phyloP scores from a whole-genome alignment of 2,113 vertebrate genomes.

The Tetrax tetrax region DNA sequence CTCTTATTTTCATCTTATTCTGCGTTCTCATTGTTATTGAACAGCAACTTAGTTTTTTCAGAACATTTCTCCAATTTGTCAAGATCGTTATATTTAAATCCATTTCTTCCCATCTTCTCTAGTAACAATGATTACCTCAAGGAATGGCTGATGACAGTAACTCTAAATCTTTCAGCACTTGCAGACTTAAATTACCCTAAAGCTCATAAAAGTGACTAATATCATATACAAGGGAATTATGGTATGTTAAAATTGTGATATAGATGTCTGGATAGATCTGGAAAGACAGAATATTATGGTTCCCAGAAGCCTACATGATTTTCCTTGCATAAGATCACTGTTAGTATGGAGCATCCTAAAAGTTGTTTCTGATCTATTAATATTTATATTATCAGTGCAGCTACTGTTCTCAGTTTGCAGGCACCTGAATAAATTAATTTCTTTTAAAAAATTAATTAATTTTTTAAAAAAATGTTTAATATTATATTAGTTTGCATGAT shows the following conservation, averaged over 20 bases:
- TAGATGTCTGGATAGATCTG: background rate
- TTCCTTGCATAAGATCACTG: slow-evolving; percentile 19
- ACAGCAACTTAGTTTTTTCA: background rate
- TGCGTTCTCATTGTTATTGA: background rate
- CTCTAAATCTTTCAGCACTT: slow-evolving; percentile 10
- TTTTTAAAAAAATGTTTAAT: background rate
- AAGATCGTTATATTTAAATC: background rate
- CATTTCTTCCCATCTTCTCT: background rate
- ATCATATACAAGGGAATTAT: background rate
- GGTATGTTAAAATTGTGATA: slow-evolving; percentile 14
- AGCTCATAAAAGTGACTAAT: slow-evolving; percentile 19
- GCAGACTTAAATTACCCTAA: background rate
- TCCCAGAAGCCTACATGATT: background rate
- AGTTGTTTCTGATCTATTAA: background rate
- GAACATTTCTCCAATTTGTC: background rate
- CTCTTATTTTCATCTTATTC: background rate
- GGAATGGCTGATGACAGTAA: background rate
- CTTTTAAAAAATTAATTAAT: background rate
- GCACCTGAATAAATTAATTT: background rate
- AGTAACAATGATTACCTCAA: slow-evolving; percentile 8
- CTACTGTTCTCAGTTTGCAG: background rate
- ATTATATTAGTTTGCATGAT: background rate
- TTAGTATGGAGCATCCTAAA: background rate
- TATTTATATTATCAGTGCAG: background rate
- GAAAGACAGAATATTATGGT: background rate